These are phyloP conservation scores for Oreochromis tanganicae DNA, from an alignment of 2,113 vertebrate genomes.

Conservation along the genomic window DNA sequence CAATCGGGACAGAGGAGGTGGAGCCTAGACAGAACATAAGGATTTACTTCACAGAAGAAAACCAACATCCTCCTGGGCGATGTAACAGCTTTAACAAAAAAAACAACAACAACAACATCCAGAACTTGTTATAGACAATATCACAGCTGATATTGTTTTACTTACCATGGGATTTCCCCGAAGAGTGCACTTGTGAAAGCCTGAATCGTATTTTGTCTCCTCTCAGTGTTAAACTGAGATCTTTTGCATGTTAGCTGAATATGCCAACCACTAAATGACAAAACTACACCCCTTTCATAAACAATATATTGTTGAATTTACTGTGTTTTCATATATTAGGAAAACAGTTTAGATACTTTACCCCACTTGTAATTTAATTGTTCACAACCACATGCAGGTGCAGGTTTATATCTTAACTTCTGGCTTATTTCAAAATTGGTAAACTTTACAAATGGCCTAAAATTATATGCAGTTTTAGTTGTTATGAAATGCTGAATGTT, in stretches of 20 bases:
- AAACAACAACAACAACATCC: too few relatives aligned
- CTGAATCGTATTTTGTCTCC: neutral
- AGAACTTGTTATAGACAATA: too few relatives aligned
- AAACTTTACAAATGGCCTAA: neutral
- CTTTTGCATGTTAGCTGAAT: neutral
- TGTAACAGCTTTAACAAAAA: too few relatives aligned
- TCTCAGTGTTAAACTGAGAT: neutral
- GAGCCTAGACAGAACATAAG: too few relatives aligned
- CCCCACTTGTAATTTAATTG: neutral
- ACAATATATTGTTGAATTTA: neutral
- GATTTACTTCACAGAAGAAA: too few relatives aligned
- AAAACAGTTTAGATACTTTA: rapidly evolving
- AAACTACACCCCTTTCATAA: neutral
- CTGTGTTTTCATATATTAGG: neutral
- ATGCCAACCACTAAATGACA: neutral
- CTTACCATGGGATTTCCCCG: too few relatives aligned
- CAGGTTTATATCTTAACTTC: neutral
- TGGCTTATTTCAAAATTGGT: neutral
- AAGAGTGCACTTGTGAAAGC: neutral
- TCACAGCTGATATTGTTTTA: too few relatives aligned
- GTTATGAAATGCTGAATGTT: neutral
- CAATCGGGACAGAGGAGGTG: too few relatives aligned
- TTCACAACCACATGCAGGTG: neutral
- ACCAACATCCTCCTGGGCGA: too few relatives aligned
- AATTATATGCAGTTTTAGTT: neutral